Base-by-base conservation (phyloP, 2,797 vertebrate species). In the Apogon hyalosoma region DNA sequence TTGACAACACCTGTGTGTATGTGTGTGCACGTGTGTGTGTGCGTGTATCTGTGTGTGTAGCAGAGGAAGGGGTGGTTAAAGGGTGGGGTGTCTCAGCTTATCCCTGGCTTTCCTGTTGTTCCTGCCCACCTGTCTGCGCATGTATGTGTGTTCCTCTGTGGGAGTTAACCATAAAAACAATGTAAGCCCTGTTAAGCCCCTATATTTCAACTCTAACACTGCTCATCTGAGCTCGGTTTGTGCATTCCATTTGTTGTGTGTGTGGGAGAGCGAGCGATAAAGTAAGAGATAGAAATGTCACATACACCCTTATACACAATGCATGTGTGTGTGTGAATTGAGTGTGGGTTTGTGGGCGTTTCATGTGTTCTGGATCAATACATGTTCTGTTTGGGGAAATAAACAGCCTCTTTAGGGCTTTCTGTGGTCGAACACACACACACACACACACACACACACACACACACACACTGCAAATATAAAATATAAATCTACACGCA, bases 91-190 rank as follows among this genome's bases (percentile, higher is more conserved):
- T 64, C 46, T 46, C 33, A 57, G 55, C 51, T 78, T 76, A 76
- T 82, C 64, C 65, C 53, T 28, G 66, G 74, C 56, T 82, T 79
- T 71, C 69, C 73, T 77, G 57, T 63, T 67, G 63, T 49, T 41
- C 57, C 68, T 58, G 50, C 80, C 66, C 68, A 75, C 83, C 60
- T 77, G 73, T 75, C 59, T 73, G 15, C 64, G 38, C 58, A 21
- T 69, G 42, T 53, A 15, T 63, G 67, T 62, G 62, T 65, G 61
- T 52, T 58, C 40, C 64, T 82, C 28, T 72, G 82, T 79, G 75
- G 69, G 80, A 69, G 79, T 82, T 70, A 78, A 74, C 81, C 75
- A 81, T 82, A 85, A 87, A 86, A 88, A 83, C 84, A 79, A 70
- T 73, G 57, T 85, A 86, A 90, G 86, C 77, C 78, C 74, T n/a